A percentile compares a stretch with the other conserved stretches of the same genome.
phyloP scores from a whole-genome alignment of 2,888 invertebrate genomes.

The Mesorhabditis spiculigera region DNA sequence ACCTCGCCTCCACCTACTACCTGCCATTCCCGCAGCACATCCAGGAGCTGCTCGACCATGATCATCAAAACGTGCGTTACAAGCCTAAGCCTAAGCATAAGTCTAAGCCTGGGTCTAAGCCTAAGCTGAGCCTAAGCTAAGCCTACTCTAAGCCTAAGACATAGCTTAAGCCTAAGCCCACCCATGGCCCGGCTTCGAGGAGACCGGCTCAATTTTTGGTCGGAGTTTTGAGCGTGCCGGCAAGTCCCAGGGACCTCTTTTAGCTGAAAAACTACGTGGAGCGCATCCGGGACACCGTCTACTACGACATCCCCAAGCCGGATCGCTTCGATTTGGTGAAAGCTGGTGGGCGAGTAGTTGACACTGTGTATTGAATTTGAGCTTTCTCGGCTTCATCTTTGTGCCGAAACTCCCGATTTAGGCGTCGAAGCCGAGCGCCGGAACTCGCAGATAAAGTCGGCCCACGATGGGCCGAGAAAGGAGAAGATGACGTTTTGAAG shows the following conservation, averaged over 20 bases:
- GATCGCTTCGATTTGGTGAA: constrained; percentile 35
- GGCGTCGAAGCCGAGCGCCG: neutral
- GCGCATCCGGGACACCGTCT: neutral
- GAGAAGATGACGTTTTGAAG: neutral
- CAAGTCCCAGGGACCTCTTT: too few relatives aligned
- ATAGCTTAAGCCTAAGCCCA: too few relatives aligned
- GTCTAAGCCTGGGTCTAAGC: too few relatives aligned
- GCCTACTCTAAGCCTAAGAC: too few relatives aligned
- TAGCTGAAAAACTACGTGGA: neutral
- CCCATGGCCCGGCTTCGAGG: too few relatives aligned
- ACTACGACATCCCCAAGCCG: constrained; percentile 35
- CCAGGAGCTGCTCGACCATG: constrained; percentile 6
- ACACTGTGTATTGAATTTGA: neutral
- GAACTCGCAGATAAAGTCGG: too few relatives aligned
- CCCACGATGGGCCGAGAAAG: neutral
- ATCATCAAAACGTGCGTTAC: constrained; percentile 6
- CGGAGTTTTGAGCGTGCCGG: too few relatives aligned
- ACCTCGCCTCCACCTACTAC: constrained; percentile 14
- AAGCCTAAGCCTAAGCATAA: too few relatives aligned
- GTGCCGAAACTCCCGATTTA: neutral
- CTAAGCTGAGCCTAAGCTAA: too few relatives aligned
- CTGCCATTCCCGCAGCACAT: constrained; percentile 3
- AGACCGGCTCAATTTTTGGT: too few relatives aligned
- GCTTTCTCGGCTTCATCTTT: too few relatives aligned
- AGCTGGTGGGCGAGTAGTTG: neutral